Base-by-base conservation (phyloP, 2,797 vertebrate species). In the Neopelma chrysocephalum region DNA sequence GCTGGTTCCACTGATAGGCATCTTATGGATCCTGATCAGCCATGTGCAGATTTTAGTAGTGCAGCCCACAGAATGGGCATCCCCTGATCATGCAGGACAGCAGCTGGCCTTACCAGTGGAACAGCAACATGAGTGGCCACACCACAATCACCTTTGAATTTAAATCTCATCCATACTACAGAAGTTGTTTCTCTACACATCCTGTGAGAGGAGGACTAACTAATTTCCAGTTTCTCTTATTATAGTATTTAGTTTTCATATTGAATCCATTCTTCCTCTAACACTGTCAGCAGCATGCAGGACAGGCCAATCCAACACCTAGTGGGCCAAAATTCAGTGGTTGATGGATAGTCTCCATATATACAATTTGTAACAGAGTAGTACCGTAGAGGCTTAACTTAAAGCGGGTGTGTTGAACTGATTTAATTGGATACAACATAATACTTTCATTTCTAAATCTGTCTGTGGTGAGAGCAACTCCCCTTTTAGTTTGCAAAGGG, bases 101-200 rank as follows among this genome's bases (percentile, higher is more conserved):
- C 36, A 62, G 42, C 27, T 50, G 38, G 57, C 17, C 65, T 75
- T 34, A 27, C 13, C 50, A 79, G 0, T 9, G 12, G 36, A 69
- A 75, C 3, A 66, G 29, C 18, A 26, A 36, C 40, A 32, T 1
- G 1, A 31, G 19, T 25, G 27, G n/a, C 40, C 73, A 82, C 65
- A 61, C 14, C 51, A 58, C 25, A 43, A 7, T 10, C 56, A 38
- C 17, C 53, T 84, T 17, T 6, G n/a, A 61, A 27, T 42, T 82
- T 50, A 57, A 85, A 80, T 40, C 25, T 31, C 15, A 76, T 29
- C 16, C 1, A 0, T 17, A 25, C 0, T 0, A 48, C 17, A 13
- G 7, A 40, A 26, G 17, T 12, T 78, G 7, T 51, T 65, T 43
- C 50, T 75, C 42, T 15, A 11, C 1, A 34, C 18, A 11, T 25